Evolutionary conservation across 1,140 invertebrate genomes (phyloP).

Genomic region (Acromyrmex echinatior): DNA sequence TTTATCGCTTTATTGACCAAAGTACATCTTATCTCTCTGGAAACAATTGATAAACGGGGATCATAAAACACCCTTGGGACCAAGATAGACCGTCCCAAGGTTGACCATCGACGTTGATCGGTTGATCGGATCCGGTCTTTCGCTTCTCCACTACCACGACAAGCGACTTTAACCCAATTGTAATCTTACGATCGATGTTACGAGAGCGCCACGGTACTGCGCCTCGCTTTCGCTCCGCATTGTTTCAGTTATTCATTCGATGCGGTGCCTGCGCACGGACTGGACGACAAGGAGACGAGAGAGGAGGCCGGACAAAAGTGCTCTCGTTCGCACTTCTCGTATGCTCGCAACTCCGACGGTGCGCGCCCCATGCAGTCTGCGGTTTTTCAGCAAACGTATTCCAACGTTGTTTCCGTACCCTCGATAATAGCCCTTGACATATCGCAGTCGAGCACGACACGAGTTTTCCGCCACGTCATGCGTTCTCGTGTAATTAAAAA

Average conservation of each 20-base stretch:
- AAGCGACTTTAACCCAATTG: conserved; percentile 52
- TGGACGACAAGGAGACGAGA: neutral
- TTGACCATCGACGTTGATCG: neutral
- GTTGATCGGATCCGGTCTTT: neutral
- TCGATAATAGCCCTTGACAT: conserved; percentile 41
- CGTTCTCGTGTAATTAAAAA: conserved; percentile 46
- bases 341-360: neutral
- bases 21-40: neutral
- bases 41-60: neutral
- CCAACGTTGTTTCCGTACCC: conserved; percentile 1
- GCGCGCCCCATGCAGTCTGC: conserved; percentile 7
- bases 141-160: neutral
- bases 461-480: conserved; percentile 6
- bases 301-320: conserved; percentile 30
- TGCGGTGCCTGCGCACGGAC: conserved; percentile 12
- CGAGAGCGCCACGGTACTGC: conserved; percentile 56
- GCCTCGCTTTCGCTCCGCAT: conserved; percentile 60
- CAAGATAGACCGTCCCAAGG: no score
- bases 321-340: conserved; percentile 47
- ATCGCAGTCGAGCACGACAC: conserved; percentile 5
- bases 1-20: neutral
- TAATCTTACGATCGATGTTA: conserved; percentile 60
- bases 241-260: conserved; percentile 64
- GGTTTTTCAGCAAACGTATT: conserved; percentile 36
- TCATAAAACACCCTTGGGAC: no score